A percentile compares a stretch with the other conserved stretches of the same genome.
These are phyloP conservation scores for Pseudomyrmex pallidus DNA, from an alignment of 1,140 invertebrate species.

Conservation along the genomic window DNA sequence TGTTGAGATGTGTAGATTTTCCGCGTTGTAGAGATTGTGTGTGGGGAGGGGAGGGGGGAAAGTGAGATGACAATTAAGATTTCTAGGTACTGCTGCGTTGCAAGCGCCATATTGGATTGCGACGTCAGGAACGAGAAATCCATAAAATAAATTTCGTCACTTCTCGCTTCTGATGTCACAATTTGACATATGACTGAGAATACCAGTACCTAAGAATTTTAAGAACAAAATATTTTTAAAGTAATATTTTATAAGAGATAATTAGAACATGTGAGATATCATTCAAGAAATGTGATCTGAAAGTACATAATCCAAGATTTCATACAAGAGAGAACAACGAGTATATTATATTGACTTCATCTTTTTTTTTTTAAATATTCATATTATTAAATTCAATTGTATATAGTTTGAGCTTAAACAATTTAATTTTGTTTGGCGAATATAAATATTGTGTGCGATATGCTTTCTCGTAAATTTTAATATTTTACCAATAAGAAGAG, in stretches of 20 bases:
- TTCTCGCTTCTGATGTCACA: background rate
- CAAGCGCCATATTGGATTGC: too few species aligned
- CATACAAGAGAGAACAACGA: slow-evolving; percentile 15
- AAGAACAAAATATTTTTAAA: slow-evolving; percentile 49
- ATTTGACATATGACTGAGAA: slow-evolving; percentile 14
- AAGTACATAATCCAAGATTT: slow-evolving; percentile 24
- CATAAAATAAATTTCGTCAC: too few species aligned
- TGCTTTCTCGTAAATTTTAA: slow-evolving; percentile 2
- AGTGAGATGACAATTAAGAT: too few species aligned
- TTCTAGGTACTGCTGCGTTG: too few species aligned
- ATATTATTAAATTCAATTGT: slow-evolving; percentile 12
- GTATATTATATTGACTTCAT: background rate
- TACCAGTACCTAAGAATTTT: too few species aligned
- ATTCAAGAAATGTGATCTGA: slow-evolving; percentile 16
- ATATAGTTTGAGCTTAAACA: background rate
- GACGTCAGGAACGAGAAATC: too few species aligned
- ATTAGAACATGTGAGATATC: slow-evolving; percentile 35
- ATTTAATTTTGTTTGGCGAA: background rate
- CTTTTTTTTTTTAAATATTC: background rate
- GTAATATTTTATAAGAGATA: slow-evolving; percentile 55
- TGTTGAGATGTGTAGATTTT: too few species aligned
- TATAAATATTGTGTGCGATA: background rate
- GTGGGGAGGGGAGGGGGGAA: too few species aligned
- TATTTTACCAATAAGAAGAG: background rate
- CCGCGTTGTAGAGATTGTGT: too few species aligned